Evolutionary conservation across 2,888 invertebrate genomes (phyloP).

Genomic region (Macroteleia sp.): DNA sequence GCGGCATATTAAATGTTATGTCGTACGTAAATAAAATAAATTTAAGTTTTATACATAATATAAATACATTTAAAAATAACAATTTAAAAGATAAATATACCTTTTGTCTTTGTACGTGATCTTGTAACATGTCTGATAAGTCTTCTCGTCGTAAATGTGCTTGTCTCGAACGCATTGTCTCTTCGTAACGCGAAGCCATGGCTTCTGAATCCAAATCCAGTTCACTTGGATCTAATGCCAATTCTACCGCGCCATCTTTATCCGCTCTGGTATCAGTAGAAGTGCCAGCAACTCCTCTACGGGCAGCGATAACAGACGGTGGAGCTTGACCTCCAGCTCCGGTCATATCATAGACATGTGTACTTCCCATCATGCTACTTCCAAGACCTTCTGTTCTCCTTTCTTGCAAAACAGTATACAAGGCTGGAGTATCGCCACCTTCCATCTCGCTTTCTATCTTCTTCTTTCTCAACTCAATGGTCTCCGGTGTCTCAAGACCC

Average conservation of each 20-base stretch:
- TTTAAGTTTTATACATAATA: no score
- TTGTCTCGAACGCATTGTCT: constrained; percentile 96
- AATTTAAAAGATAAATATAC: no score
- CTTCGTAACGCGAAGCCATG: constrained; percentile 97
- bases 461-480: constrained; percentile 98
- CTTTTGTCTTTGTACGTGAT: constrained; percentile 98
- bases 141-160: constrained; percentile 96
- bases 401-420: constrained; percentile 98
- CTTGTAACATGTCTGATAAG: constrained; percentile 98
- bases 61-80: no score
- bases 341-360: constrained; percentile 98
- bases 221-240: constrained; percentile 98
- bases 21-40: no score
- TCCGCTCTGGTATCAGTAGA: constrained; percentile 79
- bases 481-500: constrained; percentile 99
- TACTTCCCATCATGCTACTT: constrained; percentile 98
- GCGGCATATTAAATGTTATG: no score
- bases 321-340: constrained; percentile 87
- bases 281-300: constrained; percentile 81
- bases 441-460: constrained; percentile 98
- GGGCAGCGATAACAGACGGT: constrained; percentile 84
- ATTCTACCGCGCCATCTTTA: constrained; percentile 91
- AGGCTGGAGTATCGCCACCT: constrained; percentile 95
- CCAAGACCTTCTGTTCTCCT: constrained; percentile 95
- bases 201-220: constrained; percentile 97